Evolutionary conservation across 37 sponge, comb jelly and placozoan species (phyloP).

Genomic region (Axinella damicornis): DNA sequence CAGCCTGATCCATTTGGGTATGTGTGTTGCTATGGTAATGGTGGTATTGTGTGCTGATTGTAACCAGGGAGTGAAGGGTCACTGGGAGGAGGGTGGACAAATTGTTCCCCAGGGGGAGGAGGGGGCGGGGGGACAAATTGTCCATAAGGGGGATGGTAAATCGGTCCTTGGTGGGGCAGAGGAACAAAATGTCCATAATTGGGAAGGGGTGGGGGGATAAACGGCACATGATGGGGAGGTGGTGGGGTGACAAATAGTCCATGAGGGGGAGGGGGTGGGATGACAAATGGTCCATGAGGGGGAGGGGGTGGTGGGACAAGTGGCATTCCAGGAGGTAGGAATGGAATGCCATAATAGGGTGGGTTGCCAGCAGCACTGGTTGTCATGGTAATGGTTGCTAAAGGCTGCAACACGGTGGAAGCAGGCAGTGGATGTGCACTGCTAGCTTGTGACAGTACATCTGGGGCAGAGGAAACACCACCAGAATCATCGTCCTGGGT

Average conservation of each 20-base stretch:
- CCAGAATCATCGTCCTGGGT: no score
- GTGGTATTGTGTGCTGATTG: no score
- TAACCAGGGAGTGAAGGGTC: no score
- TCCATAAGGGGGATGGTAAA: not conserved
- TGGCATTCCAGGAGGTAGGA: not conserved
- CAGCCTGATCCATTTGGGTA: no score
- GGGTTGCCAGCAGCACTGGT: no score
- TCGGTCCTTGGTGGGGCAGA: not conserved
- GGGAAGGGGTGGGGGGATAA: not conserved
- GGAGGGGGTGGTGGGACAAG: not conserved
- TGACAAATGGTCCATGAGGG: not conserved
- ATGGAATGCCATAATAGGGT: not conserved
- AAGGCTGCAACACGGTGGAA: not conserved
- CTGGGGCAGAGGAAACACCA: not conserved
- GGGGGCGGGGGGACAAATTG: not conserved
- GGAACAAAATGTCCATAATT: not conserved
- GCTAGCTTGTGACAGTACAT: not conserved
- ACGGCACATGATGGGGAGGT: not conserved
- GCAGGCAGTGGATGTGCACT: not conserved
- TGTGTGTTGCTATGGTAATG: no score
- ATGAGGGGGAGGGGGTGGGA: not conserved
- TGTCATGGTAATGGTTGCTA: no score
- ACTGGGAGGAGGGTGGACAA: not conserved
- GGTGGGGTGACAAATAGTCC: not conserved
- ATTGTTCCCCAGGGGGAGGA: not conserved